These are phyloP conservation scores for Venustaconcha ellipsiformis DNA, from an alignment of 1,140 invertebrate genomes.

Conservation along the genomic window DNA sequence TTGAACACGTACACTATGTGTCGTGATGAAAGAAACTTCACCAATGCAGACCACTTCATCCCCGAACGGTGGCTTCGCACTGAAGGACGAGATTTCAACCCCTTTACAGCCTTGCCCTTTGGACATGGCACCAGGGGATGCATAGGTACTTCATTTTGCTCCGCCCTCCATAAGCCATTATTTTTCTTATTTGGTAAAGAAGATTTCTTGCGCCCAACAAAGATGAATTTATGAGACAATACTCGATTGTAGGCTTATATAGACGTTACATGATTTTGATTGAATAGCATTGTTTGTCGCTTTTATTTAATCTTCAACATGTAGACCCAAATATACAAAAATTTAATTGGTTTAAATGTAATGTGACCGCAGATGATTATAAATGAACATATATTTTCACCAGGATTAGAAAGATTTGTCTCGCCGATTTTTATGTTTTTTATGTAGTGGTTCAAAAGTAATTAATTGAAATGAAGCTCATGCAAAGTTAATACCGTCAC, in stretches of 20 bases:
- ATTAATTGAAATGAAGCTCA: background rate
- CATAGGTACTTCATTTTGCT: constrained; percentile 36
- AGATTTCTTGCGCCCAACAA: too few species aligned
- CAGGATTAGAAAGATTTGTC: background rate
- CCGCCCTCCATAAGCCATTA: too few species aligned
- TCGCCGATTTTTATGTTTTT: background rate
- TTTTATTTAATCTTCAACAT: background rate
- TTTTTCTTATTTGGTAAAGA: background rate
- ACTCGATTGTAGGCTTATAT: background rate
- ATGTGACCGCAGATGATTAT: too few species aligned
- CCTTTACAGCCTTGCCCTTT: constrained; percentile 54
- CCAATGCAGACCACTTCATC: constrained; percentile 53
- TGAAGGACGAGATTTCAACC: constrained; percentile 41
- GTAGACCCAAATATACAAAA: too few species aligned
- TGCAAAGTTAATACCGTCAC: background rate
- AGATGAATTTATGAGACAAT: background rate
- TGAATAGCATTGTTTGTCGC: background rate
- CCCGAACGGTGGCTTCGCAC: constrained; percentile 62
- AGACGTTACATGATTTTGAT: background rate
- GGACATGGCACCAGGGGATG: constrained; percentile 53
- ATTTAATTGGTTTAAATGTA: too few species aligned
- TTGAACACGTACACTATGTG: constrained; percentile 57
- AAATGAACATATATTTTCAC: background rate
- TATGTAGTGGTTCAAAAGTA: background rate
- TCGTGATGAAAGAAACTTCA: constrained; percentile 51